Base-by-base conservation (phyloP, 2,797 vertebrate species). In the Dipus sagitta region DNA sequence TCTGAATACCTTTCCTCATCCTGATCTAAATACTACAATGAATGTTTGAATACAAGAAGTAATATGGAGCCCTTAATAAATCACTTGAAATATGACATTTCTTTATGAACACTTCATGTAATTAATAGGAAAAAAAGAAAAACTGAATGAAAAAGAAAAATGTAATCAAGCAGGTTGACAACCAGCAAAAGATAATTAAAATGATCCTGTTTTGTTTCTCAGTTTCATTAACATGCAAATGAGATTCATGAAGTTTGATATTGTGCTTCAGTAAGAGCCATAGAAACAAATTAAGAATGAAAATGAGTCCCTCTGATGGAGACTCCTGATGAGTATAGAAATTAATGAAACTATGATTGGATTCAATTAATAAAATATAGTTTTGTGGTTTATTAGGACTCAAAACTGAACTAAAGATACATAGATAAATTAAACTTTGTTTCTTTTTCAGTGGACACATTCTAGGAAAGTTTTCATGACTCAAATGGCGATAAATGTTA, bases 151-250 rank as follows among this genome's bases (percentile, higher is more conserved):
- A 95, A 95, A 95, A 87, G 82, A 96, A 96, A 97, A 96, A 96
- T 91, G 94, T 96, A 97, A 97, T 97, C 97, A 96, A 96, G 96
- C 95, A 94, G 93, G 97, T 94, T 97, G 96, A 97, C 97, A 97
- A 95, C 86, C 79, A 95, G 96, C 94, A 96, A 97, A 96, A 97
- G 96, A 97, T 97, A 97, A 97, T 97, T 97, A 97, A 97, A 97
- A 96, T 91, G 92, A 96, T 95, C 90, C 88, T 95, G 91, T 97
- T 97, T 96, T 96, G 94, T 97, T 96, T 95, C 91, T 93, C 68
- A 32, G 52, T 91, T 95, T 95, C 96, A 97, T 97, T 97, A 97
- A 96, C 93, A 97, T 97, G 97, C 94, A 97, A 97, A 97, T 97
- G 94, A 97, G 96, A 97, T 96, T 97, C 97, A 96, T 97, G 96